Evolutionary conservation across 2,797 vertebrate genomes (phyloP).

Genomic region (Triplophysa yarkandensis): DNA sequence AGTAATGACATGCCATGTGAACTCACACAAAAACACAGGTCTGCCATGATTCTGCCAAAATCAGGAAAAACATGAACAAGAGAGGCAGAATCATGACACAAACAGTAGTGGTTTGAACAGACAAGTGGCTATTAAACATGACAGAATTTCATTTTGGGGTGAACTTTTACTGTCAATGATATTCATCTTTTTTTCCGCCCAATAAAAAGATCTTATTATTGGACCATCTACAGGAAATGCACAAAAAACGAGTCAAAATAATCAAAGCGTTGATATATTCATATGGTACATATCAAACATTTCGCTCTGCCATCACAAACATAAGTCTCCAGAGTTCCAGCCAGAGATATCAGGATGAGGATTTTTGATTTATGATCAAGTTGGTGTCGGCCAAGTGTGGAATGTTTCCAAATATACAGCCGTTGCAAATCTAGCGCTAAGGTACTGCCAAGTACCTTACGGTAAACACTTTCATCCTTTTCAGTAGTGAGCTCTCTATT

Average conservation of each 20-base stretch:
- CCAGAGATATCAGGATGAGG: slow-evolving; percentile 34
- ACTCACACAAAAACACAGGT: no score
- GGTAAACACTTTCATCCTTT: slow-evolving; percentile 26
- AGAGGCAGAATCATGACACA: no score
- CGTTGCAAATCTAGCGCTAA: not conserved
- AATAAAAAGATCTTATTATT: not conserved
- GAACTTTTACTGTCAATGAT: no score
- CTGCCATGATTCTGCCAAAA: no score
- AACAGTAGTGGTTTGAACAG: no score
- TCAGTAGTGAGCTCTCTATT: not conserved
- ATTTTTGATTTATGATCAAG: slow-evolving; percentile 34
- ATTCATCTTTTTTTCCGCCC: not conserved
- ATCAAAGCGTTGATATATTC: slow-evolving; percentile 17
- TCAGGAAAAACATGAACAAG: no score
- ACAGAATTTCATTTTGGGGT: no score
- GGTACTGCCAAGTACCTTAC: slow-evolving; percentile 1
- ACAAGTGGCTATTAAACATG: no score
- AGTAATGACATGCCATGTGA: no score
- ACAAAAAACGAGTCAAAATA: slow-evolving; percentile 42
- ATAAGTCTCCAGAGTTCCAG: slow-evolving; percentile 24
- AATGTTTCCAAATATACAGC: slow-evolving; percentile 18
- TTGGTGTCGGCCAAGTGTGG: slow-evolving; percentile 10
- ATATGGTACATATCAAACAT: slow-evolving; percentile 19
- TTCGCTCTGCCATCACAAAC: slow-evolving; percentile 41
- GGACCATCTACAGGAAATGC: slow-evolving; percentile 4